phyloP scores from a whole-genome alignment of 2,888 invertebrate species.

The Alsophila aescularia region DNA sequence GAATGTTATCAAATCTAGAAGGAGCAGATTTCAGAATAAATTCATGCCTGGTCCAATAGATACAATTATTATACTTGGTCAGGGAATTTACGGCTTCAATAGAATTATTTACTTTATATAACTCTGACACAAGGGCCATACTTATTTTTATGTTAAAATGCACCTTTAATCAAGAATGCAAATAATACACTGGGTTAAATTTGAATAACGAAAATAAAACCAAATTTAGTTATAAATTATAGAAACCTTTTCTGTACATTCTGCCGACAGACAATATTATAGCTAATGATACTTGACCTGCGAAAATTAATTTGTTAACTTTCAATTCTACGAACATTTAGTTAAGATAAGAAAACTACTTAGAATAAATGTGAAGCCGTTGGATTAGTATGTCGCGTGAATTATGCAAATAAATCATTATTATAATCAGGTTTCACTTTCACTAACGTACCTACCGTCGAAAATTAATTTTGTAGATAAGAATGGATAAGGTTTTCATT shows the following conservation, averaged over 20 bases:
- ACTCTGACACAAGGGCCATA: too few species aligned
- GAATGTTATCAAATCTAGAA: too few species aligned
- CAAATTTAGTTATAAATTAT: background rate
- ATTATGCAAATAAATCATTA: background rate
- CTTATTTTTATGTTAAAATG: too few species aligned
- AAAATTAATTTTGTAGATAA: background rate
- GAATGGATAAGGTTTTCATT: background rate
- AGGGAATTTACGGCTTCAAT: too few species aligned
- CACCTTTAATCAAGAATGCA: too few species aligned
- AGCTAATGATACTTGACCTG: constrained; percentile 1
- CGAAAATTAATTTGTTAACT: constrained; percentile 5
- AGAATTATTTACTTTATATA: too few species aligned
- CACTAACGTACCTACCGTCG: background rate
- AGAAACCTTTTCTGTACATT: background rate
- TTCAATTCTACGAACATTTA: constrained; percentile 5
- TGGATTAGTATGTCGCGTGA: constrained; percentile 3
- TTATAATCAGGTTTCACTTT: constrained; percentile 1
- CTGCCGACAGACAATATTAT: background rate
- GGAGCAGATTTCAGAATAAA: too few species aligned
- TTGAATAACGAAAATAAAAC: too few species aligned
- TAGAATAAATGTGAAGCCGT: constrained; percentile 6
- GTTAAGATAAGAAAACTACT: background rate
- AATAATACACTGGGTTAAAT: too few species aligned
- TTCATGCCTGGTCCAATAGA: too few species aligned
- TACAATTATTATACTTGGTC: too few species aligned